phyloP scores from a whole-genome alignment of 1,140 invertebrate species.

The Venturia canescens region DNA sequence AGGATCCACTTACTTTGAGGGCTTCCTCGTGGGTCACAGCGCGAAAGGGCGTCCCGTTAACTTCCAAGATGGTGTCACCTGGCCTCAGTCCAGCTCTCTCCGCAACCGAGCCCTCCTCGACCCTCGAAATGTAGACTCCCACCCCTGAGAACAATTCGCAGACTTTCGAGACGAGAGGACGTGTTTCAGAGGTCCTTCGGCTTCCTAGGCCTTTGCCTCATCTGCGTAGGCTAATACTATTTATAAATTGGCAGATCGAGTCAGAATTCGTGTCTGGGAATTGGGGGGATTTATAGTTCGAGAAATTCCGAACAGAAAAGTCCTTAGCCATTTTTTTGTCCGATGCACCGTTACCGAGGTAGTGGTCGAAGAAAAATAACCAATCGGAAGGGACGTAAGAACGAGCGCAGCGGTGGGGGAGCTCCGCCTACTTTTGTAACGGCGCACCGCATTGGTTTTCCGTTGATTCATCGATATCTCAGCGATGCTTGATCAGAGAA shows the following conservation, averaged over 20 bases:
- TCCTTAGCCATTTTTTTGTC: no score
- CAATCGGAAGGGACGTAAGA: no score
- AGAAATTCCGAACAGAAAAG: no score
- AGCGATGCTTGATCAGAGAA: no score
- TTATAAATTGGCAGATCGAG: neutral
- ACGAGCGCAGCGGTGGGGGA: no score
- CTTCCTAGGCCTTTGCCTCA: neutral
- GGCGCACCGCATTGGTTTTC: no score
- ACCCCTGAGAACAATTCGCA: slow-evolving; percentile 81
- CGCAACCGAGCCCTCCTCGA: slow-evolving; percentile 91
- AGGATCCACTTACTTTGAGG: slow-evolving; percentile 83
- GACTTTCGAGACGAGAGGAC: slow-evolving; percentile 61
- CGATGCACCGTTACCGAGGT: no score
- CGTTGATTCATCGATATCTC: no score
- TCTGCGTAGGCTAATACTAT: slow-evolving; percentile 25
- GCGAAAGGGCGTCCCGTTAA: slow-evolving; percentile 92
- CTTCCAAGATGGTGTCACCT: slow-evolving; percentile 92
- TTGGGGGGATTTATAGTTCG: no score
- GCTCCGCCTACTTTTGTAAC: no score
- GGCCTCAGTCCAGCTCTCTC: slow-evolving; percentile 89
- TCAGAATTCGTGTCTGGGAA: no score
- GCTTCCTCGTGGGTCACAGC: slow-evolving; percentile 92
- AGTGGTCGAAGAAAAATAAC: no score
- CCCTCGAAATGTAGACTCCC: slow-evolving; percentile 91
- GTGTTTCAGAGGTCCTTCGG: neutral